A percentile compares a stretch with the other conserved stretches of the same genome.
These are phyloP conservation scores for Furcifer pardalis DNA, from an alignment of 2,797 vertebrate genomes.

Conservation along the genomic window DNA sequence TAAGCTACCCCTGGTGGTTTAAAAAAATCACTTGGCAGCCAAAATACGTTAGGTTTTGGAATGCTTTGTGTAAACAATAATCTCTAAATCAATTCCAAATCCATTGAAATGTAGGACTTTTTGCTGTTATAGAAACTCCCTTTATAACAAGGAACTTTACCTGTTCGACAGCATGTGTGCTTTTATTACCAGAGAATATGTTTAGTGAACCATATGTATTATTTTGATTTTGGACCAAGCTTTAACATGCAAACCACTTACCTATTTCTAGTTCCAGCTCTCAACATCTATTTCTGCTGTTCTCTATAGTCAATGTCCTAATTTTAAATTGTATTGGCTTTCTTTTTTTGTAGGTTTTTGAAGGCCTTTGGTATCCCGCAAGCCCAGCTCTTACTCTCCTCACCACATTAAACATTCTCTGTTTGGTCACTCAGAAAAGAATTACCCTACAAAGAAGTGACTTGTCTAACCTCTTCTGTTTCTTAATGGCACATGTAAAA, in stretches of 20 bases:
- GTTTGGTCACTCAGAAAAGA: constrained; percentile 2
- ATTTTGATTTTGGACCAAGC: background rate
- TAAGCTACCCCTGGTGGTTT: no score
- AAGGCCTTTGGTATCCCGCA: constrained; percentile 14
- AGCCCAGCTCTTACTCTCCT: constrained; percentile 17
- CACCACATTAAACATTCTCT: constrained; percentile 5
- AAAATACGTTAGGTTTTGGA: no score
- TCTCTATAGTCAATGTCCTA: background rate
- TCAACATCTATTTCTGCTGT: constrained; percentile 19
- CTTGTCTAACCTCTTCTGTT: background rate
- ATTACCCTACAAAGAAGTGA: background rate
- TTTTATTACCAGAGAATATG: background rate
- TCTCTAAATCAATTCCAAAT: no score
- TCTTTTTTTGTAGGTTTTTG: constrained; percentile 8
- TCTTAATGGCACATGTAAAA: constrained; percentile 6
- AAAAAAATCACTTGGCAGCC: no score
- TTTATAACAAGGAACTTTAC: background rate
- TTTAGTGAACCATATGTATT: background rate
- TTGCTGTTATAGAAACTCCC: no score
- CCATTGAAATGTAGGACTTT: no score
- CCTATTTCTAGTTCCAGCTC: background rate
- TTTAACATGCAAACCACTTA: background rate
- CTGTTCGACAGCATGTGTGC: background rate
- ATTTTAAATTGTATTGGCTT: constrained; percentile 12
- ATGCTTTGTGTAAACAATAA: no score